Base-by-base conservation (phyloP, 1,140 invertebrate species). In the Solenopsis invicta region DNA sequence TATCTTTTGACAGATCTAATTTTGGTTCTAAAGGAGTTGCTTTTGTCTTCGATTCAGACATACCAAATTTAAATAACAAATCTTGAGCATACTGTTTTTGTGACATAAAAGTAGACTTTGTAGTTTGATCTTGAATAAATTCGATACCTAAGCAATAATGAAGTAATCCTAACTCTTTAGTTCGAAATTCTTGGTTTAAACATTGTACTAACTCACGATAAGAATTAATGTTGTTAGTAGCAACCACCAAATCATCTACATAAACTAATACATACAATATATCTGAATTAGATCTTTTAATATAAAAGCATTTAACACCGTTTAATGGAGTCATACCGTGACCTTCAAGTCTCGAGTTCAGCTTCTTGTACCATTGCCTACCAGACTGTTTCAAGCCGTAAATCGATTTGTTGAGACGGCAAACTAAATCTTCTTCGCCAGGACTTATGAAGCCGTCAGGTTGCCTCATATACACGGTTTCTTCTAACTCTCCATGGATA, bases 361-460 rank as follows among this genome's bases (percentile, higher is more conserved):
- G 71, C 24, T 81, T 80, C 12, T 93, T 80, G 77, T 95, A 92
- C 95, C 94, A 96, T 9, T 85, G 82, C 34, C 92, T 84, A 10
- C 93, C 92, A 10, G 93, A 91, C 80, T 96, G 95, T 71, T 95
- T 94, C 12, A 96, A 72, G 0, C 93, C 95, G 85, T 95, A 96
- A 8, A 96, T 34, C 1, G 91, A 89, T 87, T 94, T 95, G 18
- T 91, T 93, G 6, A 95, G 50, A 56, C 71, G 85, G 8, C 86
- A 94, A 59, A 91, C 88, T 85, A 76, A 29, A 9, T 52, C 81
- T 37, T 74, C 41, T 64, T 54, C 82, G 0, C 64, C 61, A 74
- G 87, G 64, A 37, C 86, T 82, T 64, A 92, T 16, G 45, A 77
- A 94, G 1, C 93, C 93, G 88, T 93, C 78, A 13, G 94, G 94